A percentile compares a stretch with the other conserved stretches of the same genome.
Evolutionary conservation across 2,888 invertebrate species (phyloP).

Genomic region (Latrodectus hesperus): DNA sequence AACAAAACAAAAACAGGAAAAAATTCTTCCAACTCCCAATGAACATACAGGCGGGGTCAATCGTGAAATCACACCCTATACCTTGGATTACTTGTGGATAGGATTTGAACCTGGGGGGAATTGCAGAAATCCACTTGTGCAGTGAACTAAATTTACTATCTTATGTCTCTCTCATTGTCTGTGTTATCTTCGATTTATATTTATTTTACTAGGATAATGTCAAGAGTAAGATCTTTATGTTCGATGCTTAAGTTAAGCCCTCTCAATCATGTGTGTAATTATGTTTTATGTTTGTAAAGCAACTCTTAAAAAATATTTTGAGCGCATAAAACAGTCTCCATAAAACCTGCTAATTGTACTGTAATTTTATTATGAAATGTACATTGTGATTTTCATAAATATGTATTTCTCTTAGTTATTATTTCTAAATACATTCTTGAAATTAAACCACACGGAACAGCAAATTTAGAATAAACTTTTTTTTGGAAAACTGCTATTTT

Average conservation of each 20-base stretch:
- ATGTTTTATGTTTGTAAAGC: neutral
- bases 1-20: neutral
- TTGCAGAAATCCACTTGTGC: conserved; percentile 28
- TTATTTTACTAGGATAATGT: conserved; percentile 10
- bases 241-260: too few species aligned
- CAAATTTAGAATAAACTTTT: too few species aligned
- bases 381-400: too few species aligned
- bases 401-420: too few species aligned
- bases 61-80: conserved; percentile 42
- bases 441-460: too few species aligned
- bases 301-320: too few species aligned
- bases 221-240: neutral
- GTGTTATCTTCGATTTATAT: conserved; percentile 19
- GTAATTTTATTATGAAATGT: too few species aligned
- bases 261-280: neutral
- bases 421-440: too few species aligned
- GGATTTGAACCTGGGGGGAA: conserved; percentile 24
- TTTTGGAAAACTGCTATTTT: too few species aligned
- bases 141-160: conserved; percentile 21
- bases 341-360: too few species aligned
- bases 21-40: conserved; percentile 41
- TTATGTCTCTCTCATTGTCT: too few species aligned
- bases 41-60: conserved; percentile 43
- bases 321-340: too few species aligned
- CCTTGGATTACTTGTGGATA: conserved; percentile 29